Evolutionary conservation across 2,888 invertebrate species (phyloP), one percentile per base, ranked within the genome.

Genomic region (Trypoxylon attenuatum): DNA sequence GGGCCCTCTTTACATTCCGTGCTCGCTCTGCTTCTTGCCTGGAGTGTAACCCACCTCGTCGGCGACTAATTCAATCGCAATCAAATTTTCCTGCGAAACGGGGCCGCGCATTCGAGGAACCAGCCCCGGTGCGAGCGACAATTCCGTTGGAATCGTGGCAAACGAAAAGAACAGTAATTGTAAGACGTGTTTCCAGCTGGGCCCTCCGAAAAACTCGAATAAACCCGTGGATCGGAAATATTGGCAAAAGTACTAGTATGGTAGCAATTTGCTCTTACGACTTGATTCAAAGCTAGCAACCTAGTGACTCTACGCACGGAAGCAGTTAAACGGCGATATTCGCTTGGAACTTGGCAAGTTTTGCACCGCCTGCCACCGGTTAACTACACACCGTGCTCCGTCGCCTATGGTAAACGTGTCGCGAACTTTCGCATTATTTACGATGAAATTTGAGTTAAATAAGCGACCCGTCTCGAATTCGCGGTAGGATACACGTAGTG

Each of bases 251-350:
- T n/a, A n/a, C n/a, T n/a, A n/a, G n/a, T n/a, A n/a, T n/a, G 55
- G 66, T 51, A 39, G 58, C 62, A 54, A 45, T 55, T 59, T 52
- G 57, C 59, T 52, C 53, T 74, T 75, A 69, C 42, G 49, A 71
- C 56, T 62, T 52, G 54, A 71, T 73, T 70, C 60, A 68, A 65
- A 63, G 41, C 55, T 46, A 57, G 38, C 60, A 16, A 50, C 52
- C 70, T 62, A 58, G 51, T 63, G 65, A 72, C 56, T 66, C 67
- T 51, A 61, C 53, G 41, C 51, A 22, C 13, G 60, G 65, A 61
- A 65, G 60, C 60, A 63, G 70, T 71, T 71, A 77, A 74, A 69
- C 67, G 71, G 47, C 64, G 55, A 64, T 71, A 77, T 61, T 61
- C 62, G 49, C 47, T 16, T 21, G 47, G 27, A 73, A 75, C 51